Conservation (phyloP, 2,113 vertebrate species). For the Brachirus orientalis region DNA sequence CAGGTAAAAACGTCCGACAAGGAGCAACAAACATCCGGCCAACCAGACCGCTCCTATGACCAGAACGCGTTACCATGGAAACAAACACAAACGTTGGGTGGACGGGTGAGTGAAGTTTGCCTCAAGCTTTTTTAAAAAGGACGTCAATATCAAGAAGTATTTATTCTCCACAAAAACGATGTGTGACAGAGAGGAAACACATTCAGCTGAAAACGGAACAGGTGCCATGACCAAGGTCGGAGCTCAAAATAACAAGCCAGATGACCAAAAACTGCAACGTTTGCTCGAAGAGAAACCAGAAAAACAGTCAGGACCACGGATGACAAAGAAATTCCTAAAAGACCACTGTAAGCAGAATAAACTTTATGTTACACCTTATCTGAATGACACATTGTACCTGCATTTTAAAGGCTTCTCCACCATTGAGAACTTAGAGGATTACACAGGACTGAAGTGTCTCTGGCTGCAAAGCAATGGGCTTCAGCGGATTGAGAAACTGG, state of each 20-base stretch:
- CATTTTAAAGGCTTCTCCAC: constrained; percentile 92
- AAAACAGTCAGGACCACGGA: constrained; percentile 70
- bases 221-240: not conserved
- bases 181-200: not conserved
- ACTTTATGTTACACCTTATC: constrained; percentile 87
- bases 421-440: constrained; percentile 96
- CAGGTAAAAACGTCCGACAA: constrained; percentile 43
- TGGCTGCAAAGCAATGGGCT: constrained; percentile 93
- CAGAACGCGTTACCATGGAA: constrained; percentile 39
- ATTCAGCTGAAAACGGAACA: not conserved
- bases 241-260: constrained; percentile 11
- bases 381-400: constrained; percentile 93
- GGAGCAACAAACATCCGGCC: constrained; percentile 13
- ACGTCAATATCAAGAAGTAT: no score
- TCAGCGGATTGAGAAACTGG: constrained; percentile 88
- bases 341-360: constrained; percentile 91
- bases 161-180: not conserved
- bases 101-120: no score
- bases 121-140: no score
- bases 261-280: not conserved
- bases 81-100: constrained; percentile 13
- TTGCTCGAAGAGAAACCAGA: constrained; percentile 6
- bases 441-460: constrained; percentile 91
- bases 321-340: constrained; percentile 88
- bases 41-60: rapidly evolving